Conservation (phyloP, 2,888 invertebrate species). For the Frankliniella intonsa region DNA sequence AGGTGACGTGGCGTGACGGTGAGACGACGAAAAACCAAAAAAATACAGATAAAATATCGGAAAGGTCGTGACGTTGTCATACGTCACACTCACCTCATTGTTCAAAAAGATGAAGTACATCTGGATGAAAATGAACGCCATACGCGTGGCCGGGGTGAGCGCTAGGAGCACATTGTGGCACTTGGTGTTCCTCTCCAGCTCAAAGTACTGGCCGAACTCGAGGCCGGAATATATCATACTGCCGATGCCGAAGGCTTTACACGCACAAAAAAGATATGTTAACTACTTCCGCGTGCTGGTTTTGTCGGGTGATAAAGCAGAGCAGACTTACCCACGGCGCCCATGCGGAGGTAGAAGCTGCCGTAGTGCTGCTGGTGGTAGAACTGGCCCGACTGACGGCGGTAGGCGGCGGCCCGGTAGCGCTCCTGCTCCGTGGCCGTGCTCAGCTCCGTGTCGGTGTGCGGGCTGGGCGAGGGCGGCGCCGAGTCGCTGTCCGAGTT, state of each 20-base stretch:
- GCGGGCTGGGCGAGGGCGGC: not conserved
- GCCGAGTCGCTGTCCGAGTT: conserved; percentile 35
- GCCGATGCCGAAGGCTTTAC: conserved; percentile 86
- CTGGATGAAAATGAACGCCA: conserved; percentile 95
- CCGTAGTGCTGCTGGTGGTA: conserved; percentile 75
- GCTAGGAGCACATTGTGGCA: conserved; percentile 89
- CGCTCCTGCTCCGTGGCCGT: conserved; percentile 40
- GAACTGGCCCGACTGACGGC: conserved; percentile 50
- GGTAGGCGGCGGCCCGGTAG: conserved; percentile 44
- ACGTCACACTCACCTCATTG: conserved; percentile 67
- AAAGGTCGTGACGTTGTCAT: no score
- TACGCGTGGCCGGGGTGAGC: conserved; percentile 83
- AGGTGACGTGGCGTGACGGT: not conserved
- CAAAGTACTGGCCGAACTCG: conserved; percentile 93
- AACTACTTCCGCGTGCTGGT: no score
- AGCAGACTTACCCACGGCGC: conserved; percentile 71
- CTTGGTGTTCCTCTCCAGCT: conserved; percentile 80
- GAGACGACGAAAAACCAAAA: no score
- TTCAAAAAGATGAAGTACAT: conserved; percentile 98
- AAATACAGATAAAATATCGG: no score
- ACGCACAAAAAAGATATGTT: no score
- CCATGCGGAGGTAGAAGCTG: conserved; percentile 88
- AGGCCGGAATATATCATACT: conserved; percentile 96
- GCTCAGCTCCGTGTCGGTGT: conserved; percentile 45
- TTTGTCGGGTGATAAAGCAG: no score